Base-by-base conservation (phyloP, 2,888 invertebrate genomes). In the Portevinia maculata region DNA sequence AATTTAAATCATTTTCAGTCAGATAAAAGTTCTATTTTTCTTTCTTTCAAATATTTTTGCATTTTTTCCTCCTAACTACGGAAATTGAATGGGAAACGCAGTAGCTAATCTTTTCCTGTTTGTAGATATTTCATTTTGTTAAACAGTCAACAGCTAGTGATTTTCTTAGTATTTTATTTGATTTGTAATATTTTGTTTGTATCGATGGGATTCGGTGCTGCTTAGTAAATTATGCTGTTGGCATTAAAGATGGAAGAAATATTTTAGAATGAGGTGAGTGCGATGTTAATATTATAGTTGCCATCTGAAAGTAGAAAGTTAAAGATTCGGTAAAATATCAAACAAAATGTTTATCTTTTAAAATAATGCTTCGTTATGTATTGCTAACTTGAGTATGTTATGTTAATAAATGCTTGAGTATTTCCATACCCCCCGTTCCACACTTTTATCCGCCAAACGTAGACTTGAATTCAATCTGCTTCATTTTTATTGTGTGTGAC, bases 131-230 rank as follows among this genome's bases (percentile, higher is more conserved):
- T 39, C 46, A 15, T 62, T 30, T 71, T 30, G 28, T 21, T 71
- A 32, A 59, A 44, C 79, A 79, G 79, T 74, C 79, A 62, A 62
- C 24, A 57, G 34, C 48, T 69, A 62, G 60, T 60, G 60, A 55
- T 11, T 65, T 41, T 57, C 3, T 30, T 52, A 6, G 15, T 46
- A 7, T 50, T 37, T 32, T 44, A 28, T 50, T 34, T 73, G 28
- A 67, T 41, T 75, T 50, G 11, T 70, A 13, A 32, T 32, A 53
- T 19, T 39, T 6, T n/a, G 24, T 74, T 74, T 75, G 57, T 81
- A 75, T 81, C 81, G 81, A 81, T 81, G 81, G 81, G 81, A 81
- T 75, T 75, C 75, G 70, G 75, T 81, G 81, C 81, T 81, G 70
- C 37, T 81, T 81, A 75, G 64, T 75, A 19, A 46, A n/a, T 30